These are phyloP conservation scores for Toxotes chatareus DNA, from an alignment of 2,113 vertebrate genomes.

Conservation along the genomic window DNA sequence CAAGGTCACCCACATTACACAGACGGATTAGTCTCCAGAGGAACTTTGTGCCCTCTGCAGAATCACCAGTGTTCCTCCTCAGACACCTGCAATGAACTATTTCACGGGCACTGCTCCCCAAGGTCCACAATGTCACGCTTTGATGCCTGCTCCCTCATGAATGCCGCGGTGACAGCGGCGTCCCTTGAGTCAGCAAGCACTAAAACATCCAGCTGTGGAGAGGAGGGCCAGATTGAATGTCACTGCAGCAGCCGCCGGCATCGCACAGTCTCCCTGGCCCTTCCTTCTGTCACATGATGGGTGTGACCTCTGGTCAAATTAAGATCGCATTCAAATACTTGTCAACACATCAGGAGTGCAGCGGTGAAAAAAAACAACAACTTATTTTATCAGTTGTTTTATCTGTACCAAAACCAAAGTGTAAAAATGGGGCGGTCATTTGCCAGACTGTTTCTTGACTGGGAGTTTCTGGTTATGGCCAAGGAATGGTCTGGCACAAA, in stretches of 20 bases:
- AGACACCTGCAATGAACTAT: slow-evolving; percentile 51
- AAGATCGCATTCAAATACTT: slow-evolving; percentile 6
- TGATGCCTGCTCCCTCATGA: slow-evolving; percentile 39
- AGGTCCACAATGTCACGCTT: slow-evolving; percentile 51
- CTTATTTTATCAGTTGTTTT: too few relatives aligned
- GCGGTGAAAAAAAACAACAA: too few relatives aligned
- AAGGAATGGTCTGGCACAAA: neutral
- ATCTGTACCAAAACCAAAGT: too few relatives aligned
- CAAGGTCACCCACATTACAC: slow-evolving; percentile 36
- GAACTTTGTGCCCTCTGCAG: slow-evolving; percentile 50
- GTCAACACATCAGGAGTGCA: slow-evolving; percentile 5
- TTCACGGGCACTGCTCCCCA: slow-evolving; percentile 43
- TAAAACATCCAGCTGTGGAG: slow-evolving; percentile 63
- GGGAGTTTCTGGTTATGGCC: neutral
- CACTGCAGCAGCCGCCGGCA: slow-evolving; percentile 44
- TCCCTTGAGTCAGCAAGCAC: slow-evolving; percentile 62
- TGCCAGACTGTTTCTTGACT: neutral
- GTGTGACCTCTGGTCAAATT: neutral
- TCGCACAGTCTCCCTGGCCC: neutral
- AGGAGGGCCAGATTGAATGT: slow-evolving; percentile 54
- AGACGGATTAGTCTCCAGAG: slow-evolving; percentile 29
- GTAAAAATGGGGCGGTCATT: too few relatives aligned
- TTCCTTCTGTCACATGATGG: slow-evolving; percentile 5
- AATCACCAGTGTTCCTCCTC: slow-evolving; percentile 15
- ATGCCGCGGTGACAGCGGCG: neutral